A percentile compares a stretch with the other conserved stretches of the same genome.
These are phyloP conservation scores for Sandelia bainsii DNA, from an alignment of 2,797 vertebrate genomes.

Conservation along the genomic window DNA sequence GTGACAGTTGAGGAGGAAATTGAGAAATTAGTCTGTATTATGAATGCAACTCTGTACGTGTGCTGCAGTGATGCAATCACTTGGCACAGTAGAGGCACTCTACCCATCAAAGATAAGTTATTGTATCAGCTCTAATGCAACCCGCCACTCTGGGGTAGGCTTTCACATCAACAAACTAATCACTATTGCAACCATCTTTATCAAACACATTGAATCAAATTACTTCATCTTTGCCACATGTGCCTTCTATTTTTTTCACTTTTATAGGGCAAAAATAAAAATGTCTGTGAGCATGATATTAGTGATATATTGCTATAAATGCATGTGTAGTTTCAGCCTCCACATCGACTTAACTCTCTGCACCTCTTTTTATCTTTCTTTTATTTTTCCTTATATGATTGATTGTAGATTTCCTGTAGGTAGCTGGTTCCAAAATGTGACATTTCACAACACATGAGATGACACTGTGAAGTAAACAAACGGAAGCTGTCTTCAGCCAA, in stretches of 20 bases:
- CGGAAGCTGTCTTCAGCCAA: conserved; percentile 13
- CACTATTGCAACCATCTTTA: conserved; percentile 11
- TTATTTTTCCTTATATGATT: neutral
- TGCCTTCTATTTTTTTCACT: neutral
- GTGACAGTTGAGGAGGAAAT: conserved; percentile 42
- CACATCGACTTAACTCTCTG: neutral
- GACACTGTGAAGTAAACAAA: conserved; percentile 40
- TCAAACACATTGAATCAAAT: conserved; percentile 16
- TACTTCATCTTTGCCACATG: conserved; percentile 4
- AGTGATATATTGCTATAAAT: neutral
- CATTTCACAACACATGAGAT: conserved; percentile 24
- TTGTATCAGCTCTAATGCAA: conserved; percentile 64
- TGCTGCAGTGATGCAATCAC: conserved; percentile 61
- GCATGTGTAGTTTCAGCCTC: neutral
- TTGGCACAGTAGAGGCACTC: conserved; percentile 51
- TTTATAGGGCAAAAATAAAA: neutral
- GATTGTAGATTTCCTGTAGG: conserved; percentile 24
- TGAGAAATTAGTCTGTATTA: conserved; percentile 46
- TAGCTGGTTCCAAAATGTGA: conserved; percentile 7
- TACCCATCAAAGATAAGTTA: conserved; percentile 33
- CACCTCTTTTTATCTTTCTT: neutral
- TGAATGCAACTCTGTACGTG: conserved; percentile 42
- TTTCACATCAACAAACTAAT: conserved; percentile 18
- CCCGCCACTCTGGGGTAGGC: conserved; percentile 35
- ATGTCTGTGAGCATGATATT: neutral